Percentiles rank a stretch among this genome's conserved stretches.
These are phyloP conservation scores for Gnathonemus echidnorhynchus DNA, from an alignment of 2,113 vertebrate species.

Conservation along the genomic window DNA sequence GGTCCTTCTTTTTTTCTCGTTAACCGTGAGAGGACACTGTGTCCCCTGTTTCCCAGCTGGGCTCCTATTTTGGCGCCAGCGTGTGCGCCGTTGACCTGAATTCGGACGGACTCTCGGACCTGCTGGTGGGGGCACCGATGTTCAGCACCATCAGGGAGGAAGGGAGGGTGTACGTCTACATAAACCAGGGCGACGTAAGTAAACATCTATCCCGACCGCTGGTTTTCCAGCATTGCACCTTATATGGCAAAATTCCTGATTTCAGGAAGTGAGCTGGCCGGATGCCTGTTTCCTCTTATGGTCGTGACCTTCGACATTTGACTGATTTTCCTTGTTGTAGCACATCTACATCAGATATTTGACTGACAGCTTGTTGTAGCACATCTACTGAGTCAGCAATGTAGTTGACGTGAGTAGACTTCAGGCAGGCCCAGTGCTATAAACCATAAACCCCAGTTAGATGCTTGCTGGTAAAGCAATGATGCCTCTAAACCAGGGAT, in stretches of 20 bases:
- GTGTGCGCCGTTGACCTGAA: slow-evolving; percentile 86
- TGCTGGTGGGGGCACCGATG: slow-evolving; percentile 90
- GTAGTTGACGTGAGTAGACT: not conserved
- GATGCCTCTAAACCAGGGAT: not conserved
- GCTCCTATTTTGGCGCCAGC: slow-evolving; percentile 88
- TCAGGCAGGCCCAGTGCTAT: not conserved
- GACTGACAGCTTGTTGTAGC: not conserved
- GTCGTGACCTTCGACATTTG: not conserved
- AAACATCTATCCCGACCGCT: not conserved
- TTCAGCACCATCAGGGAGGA: slow-evolving; percentile 78
- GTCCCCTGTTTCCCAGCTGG: slow-evolving; percentile 61
- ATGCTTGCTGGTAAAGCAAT: not conserved
- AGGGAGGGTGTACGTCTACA: slow-evolving; percentile 84
- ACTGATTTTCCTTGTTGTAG: not conserved
- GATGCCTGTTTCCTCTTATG: not conserved
- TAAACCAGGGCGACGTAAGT: slow-evolving; percentile 81
- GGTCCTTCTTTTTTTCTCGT: slow-evolving; percentile 1
- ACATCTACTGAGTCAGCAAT: not conserved
- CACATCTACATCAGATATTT: not conserved
- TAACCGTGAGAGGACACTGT: not conserved
- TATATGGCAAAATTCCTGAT: not conserved
- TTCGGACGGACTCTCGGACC: slow-evolving; percentile 81
- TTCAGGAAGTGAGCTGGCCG: not conserved
- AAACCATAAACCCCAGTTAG: not conserved
- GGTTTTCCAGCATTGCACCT: not conserved